phyloP scores from a whole-genome alignment of 2,113 vertebrate genomes.

The Tiliqua scincoides region DNA sequence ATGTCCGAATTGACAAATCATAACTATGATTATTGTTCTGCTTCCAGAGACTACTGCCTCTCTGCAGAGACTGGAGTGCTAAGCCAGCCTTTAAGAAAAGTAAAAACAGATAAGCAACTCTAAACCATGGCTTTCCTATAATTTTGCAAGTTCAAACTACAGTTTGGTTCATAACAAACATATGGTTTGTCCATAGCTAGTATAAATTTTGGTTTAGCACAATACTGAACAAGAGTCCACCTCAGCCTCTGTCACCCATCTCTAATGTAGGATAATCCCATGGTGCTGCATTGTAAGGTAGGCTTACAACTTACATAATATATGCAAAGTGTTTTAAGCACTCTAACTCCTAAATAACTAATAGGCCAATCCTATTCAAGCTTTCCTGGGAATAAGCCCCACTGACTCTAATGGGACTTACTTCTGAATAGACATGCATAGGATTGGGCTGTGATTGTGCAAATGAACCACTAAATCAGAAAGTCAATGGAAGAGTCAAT shows the following conservation, averaged over 20 bases:
- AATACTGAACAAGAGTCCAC: neutral
- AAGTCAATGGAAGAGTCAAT: neutral
- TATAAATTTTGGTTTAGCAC: neutral
- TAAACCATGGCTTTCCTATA: neutral
- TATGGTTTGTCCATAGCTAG: too few species aligned
- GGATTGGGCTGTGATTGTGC: too few species aligned
- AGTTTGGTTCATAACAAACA: neutral
- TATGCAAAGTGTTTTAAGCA: too few species aligned
- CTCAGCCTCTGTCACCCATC: neutral
- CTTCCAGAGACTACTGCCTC: neutral
- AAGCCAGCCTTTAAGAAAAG: neutral
- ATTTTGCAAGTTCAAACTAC: neutral
- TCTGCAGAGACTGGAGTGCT: neutral
- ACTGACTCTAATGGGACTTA: too few species aligned
- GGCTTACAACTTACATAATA: neutral
- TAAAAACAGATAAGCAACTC: neutral
- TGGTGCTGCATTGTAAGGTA: too few species aligned
- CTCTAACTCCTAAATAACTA: too few species aligned
- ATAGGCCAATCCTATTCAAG: too few species aligned
- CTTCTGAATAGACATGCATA: too few species aligned
- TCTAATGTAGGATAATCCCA: neutral
- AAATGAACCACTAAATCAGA: too few species aligned
- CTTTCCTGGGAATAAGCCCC: too few species aligned
- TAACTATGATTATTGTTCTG: neutral
- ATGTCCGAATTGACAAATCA: neutral